These are phyloP conservation scores for Etheostoma perlongum DNA, from an alignment of 2,797 vertebrate genomes.

Conservation along the genomic window DNA sequence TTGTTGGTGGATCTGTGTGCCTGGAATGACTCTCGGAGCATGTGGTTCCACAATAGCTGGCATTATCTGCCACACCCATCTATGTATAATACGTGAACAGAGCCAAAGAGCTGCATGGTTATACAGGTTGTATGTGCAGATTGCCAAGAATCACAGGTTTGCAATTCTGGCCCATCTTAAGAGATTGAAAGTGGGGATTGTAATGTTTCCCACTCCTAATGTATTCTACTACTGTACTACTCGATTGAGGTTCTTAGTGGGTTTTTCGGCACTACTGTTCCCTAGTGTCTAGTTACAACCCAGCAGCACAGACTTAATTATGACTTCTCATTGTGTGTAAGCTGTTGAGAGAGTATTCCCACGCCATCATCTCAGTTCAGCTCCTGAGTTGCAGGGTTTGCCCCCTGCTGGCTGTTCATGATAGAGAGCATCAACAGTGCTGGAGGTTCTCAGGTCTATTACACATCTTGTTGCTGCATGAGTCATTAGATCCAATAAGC, in stretches of 20 bases:
- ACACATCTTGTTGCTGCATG: slow-evolving; percentile 36
- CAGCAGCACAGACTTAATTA: slow-evolving; percentile 2
- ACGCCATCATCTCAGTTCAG: slow-evolving; percentile 6
- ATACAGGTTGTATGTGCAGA: neutral
- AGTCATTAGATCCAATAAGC: slow-evolving; percentile 54
- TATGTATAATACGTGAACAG: slow-evolving; percentile 11
- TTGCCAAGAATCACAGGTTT: slow-evolving; percentile 12
- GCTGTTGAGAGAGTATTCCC: slow-evolving; percentile 22
- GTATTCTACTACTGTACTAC: neutral
- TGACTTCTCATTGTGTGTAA: slow-evolving; percentile 24
- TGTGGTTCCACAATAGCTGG: slow-evolving; percentile 53
- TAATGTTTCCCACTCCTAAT: neutral
- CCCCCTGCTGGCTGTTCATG: slow-evolving; percentile 69
- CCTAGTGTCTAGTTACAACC: neutral
- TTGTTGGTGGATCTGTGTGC: slow-evolving; percentile 56
- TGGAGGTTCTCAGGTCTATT: slow-evolving; percentile 20
- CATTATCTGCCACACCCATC: slow-evolving; percentile 58
- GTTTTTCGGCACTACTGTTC: neutral
- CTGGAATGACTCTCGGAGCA: slow-evolving; percentile 61
- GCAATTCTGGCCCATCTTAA: slow-evolving; percentile 9
- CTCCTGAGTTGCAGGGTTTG: slow-evolving; percentile 18
- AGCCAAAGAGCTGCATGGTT: neutral
- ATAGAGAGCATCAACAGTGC: slow-evolving; percentile 5
- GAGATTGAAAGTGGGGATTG: slow-evolving; percentile 12
- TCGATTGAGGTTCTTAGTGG: too few relatives aligned